These are phyloP conservation scores for Brachionichthys hirsutus DNA, from an alignment of 2,113 vertebrate species.

Conservation along the genomic window DNA sequence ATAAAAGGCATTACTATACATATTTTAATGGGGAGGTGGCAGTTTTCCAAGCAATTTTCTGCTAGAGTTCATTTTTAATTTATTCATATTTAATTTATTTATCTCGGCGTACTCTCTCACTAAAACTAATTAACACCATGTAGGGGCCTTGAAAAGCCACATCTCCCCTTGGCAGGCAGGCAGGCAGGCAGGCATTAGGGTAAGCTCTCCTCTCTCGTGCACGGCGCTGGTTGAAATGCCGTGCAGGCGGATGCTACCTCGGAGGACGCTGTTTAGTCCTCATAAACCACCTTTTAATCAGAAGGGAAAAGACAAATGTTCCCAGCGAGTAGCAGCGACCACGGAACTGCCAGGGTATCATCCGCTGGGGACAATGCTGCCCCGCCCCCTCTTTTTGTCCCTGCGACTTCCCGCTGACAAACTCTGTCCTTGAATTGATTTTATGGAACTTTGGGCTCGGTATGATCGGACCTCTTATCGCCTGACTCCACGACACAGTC, in stretches of 20 bases:
- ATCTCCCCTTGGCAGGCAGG: conserved; percentile 63
- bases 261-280: conserved; percentile 64
- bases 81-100: conserved; percentile 85
- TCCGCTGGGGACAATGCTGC: conserved; percentile 56
- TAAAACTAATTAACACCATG: conserved; percentile 81
- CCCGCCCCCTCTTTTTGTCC: conserved; percentile 13
- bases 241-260: conserved; percentile 61
- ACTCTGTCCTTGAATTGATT: conserved; percentile 72
- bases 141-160: conserved; percentile 79
- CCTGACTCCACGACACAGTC: conserved; percentile 63
- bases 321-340: conserved; percentile 59
- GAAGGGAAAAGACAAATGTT: conserved; percentile 63
- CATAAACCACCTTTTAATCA: conserved; percentile 75
- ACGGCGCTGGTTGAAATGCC: conserved; percentile 46
- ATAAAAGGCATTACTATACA: conserved; percentile 82
- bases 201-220: conserved; percentile 62
- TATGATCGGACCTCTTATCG: conserved; percentile 76
- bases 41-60: conserved; percentile 86
- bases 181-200: conserved; percentile 58
- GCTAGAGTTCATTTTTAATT: conserved; percentile 86
- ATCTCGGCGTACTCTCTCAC: conserved; percentile 79
- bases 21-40: conserved; percentile 82
- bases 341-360: conserved; percentile 59
- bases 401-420: conserved; percentile 53
- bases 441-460: conserved; percentile 65